Evolutionary conservation across 2,113 vertebrate genomes (phyloP).

Genomic region (Caloenas nicobarica): DNA sequence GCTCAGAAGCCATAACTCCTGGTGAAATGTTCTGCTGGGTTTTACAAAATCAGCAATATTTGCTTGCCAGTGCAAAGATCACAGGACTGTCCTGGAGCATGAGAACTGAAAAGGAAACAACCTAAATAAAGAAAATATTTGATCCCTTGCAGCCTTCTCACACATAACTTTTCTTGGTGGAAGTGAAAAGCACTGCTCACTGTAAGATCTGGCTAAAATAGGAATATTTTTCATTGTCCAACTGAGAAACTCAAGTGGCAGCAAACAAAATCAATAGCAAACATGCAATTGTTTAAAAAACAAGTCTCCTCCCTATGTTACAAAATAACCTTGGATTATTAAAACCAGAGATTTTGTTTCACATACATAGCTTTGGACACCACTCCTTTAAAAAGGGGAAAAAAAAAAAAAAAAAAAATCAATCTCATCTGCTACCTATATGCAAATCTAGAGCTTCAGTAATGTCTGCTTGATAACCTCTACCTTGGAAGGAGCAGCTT

Average conservation of each 20-base stretch:
- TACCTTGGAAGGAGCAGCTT: not conserved
- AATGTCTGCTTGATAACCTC: not conserved
- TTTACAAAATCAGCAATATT: not conserved
- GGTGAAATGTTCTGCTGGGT: not conserved
- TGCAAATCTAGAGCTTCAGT: not conserved
- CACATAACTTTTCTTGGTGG: not conserved
- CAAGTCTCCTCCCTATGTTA: not conserved
- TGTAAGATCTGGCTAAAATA: not conserved
- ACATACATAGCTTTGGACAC: not conserved
- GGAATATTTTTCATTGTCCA: not conserved
- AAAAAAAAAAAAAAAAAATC: not conserved
- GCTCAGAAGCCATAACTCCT: not conserved
- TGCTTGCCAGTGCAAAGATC: not conserved
- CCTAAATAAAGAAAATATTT: not conserved
- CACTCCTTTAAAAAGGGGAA: not conserved
- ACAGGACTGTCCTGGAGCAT: not conserved
- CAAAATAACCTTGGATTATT: slow-evolving; percentile 12
- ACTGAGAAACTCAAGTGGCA: not conserved
- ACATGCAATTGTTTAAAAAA: not conserved
- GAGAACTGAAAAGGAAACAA: not conserved
- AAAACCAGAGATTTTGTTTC: not conserved
- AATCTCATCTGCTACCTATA: not conserved
- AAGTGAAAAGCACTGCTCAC: not conserved
- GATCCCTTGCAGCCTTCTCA: not conserved
- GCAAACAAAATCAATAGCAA: not conserved